Evolutionary conservation across 92 coral and sea anemone species (phyloP), one percentile per base, ranked within the genome.

Genomic region (Scolanthus callimorphus): DNA sequence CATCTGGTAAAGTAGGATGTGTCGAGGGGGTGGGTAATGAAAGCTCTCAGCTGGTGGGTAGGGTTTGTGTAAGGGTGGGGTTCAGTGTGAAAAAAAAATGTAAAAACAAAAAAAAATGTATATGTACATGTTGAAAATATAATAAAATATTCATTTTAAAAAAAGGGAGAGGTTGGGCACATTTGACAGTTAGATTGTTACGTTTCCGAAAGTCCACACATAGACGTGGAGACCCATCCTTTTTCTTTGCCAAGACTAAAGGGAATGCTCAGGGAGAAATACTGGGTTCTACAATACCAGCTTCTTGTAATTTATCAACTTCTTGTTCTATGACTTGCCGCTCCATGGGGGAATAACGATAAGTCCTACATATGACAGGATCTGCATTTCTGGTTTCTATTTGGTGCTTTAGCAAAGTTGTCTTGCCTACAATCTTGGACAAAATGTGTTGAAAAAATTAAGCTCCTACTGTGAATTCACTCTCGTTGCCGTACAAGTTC

Each of bases 281-380:
- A 46, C 52, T 11, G 12, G 4, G 17, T 20, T 46, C 52, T 4
- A 46, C 52, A 46, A 46, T 11, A 4, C 52, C 52, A 4, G 52
- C 52, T 19, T 46, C 23, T 30, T 15, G 4, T 13, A 56, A n/a
- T 15, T 20, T 21, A 11, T 56, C 46, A 43, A 25, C 13, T 13
- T 15, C 21, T 3, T 56, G 17, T 29, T 56, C 44, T 27, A 26
- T 26, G 11, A 56, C 12, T 56, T 56, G 25, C 11, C 31, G 13
- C 45, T 56, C 41, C 29, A 11, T 17, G 13, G 62, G 45, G 62
- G 45, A 29, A 56, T 27, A 26, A 30, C 62, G 44, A 30, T 13
- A 56, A 22, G 45, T 56, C 12, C 62, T 56, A 29, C 52, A 46
- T 29, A 4, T 27, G 46, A 29, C 62, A 17, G 62, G 62, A 21